Conservation (phyloP, 2,797 vertebrate species). For the Myripristis jacobus region DNA sequence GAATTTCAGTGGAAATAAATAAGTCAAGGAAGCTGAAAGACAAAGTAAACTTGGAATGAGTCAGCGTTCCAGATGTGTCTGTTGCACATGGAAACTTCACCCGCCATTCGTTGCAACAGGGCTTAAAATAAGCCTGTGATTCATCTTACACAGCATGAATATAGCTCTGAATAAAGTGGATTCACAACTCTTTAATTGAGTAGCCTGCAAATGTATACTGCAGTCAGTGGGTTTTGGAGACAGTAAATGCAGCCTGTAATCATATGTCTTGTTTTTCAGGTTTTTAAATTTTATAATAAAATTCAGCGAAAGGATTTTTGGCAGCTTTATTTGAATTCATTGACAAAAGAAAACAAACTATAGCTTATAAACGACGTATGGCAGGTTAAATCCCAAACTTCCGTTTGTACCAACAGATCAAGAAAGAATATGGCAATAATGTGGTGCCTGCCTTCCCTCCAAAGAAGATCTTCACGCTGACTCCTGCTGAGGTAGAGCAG, state of each 20-base stretch:
- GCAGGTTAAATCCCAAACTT: not conserved
- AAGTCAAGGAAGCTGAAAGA: constrained; percentile 73
- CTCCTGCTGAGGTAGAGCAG: constrained; percentile 95
- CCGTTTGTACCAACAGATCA: constrained; percentile 83
- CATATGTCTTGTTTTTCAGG: constrained; percentile 11
- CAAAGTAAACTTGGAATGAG: constrained; percentile 69
- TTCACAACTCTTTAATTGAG: constrained; percentile 36
- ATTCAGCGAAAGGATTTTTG: not conserved
- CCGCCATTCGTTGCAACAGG: constrained; percentile 43
- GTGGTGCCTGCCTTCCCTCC: constrained; percentile 96
- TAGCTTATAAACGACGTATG: not conserved
- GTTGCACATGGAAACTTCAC: constrained; percentile 67
- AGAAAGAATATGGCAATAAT: constrained; percentile 95
- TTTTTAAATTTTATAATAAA: not conserved
- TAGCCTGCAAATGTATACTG: constrained; percentile 14
- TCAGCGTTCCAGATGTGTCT: constrained; percentile 69
- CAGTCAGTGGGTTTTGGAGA: constrained; percentile 7
- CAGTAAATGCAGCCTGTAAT: not conserved
- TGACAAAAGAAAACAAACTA: not conserved
- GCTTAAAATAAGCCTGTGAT: constrained; percentile 78
- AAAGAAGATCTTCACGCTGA: constrained; percentile 98
- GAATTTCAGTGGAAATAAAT: constrained; percentile 59
- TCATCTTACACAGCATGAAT: constrained; percentile 67
- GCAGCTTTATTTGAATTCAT: not conserved
- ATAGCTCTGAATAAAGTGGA: constrained; percentile 52